Base-by-base conservation (phyloP, 2,797 vertebrate species). In the Sebastes ruberrimus region DNA sequence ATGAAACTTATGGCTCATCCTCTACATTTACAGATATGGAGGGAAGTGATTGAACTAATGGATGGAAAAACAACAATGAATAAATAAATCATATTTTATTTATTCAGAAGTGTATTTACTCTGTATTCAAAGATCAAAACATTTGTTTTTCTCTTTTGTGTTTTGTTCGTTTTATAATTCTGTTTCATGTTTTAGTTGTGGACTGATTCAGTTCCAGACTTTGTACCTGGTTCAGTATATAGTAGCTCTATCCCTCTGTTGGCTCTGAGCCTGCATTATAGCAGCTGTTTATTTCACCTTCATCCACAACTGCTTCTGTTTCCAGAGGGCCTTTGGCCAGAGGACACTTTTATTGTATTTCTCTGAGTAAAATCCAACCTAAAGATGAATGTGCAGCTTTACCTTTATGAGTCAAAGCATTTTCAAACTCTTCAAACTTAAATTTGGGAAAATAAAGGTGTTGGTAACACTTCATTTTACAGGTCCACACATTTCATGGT, bases 121-220 rank as follows among this genome's bases (percentile, higher is more conserved):
- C 22, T 53, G 25, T 20, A 46, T 67, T 79, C 20, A 66, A 6
- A 46, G 53, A 82, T 84, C 65, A 76, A 73, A 73, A 74, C 16
- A 16, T 63, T 57, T 68, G 66, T 23, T 76, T 80, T 57, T 35
- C 67, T 65, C 27, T 35, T 56, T 77, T 60, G 30, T 74, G 63
- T 76, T 86, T 80, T n/a, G 16, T 38, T 53, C 9, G 2, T 55
- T 85, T 71, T 65, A 7, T 1, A 6, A 74, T 83, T 91, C 78
- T 62, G 70, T 88, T 88, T 91, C 77, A 90, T 88, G 73, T 86
- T 74, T 74, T 69, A 49, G 25, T 66, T 77, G 25, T 30, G 38
- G 62, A 61, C 69, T 64, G 20, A 62, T 83, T 65, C 53, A 55
- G 14, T 16, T 67, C 9, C 63, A 56, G 76, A 28, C 75, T 68